Percentiles rank a stretch among this genome's conserved stretches.
phyloP scores from a whole-genome alignment of 2,888 invertebrate genomes.

The Gnatocerus cornutus region DNA sequence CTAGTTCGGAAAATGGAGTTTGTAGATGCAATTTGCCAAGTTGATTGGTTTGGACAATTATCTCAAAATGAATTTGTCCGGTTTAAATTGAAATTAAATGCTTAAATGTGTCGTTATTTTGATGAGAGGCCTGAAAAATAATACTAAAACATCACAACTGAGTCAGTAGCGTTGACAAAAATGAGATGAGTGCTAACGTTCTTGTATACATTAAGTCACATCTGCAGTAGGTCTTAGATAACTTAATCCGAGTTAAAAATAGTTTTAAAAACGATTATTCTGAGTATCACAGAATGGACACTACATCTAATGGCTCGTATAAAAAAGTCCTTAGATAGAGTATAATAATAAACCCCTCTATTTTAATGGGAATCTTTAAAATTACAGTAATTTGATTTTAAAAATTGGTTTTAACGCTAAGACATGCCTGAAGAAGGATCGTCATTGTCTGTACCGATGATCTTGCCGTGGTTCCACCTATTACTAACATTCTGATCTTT shows the following conservation, averaged over 20 bases:
- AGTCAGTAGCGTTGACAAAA: constrained; percentile 9
- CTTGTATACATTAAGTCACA: constrained; percentile 47
- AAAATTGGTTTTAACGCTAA: constrained; percentile 63
- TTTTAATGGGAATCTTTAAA: constrained; percentile 40
- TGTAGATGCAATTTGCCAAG: constrained; percentile 28
- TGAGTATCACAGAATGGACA: constrained; percentile 72
- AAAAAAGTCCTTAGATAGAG: constrained; percentile 69
- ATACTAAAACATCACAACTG: constrained; percentile 32
- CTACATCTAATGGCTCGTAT: constrained; percentile 72
- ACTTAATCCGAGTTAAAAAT: constrained; percentile 56
- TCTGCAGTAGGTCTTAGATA: constrained; percentile 40
- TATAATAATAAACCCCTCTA: constrained; percentile 52
- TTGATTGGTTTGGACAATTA: constrained; percentile 31
- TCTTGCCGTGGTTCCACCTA: constrained; percentile 52
- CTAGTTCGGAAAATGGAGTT: constrained; percentile 36
- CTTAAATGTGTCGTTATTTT: constrained; percentile 13
- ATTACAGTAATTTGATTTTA: constrained; percentile 43
- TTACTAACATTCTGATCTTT: constrained; percentile 51
- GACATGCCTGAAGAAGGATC: constrained; percentile 72
- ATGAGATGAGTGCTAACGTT: constrained; percentile 23
- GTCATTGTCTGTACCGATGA: constrained; percentile 66
- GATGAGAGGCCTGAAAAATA: constrained; percentile 35
- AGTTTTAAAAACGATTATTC: constrained; percentile 68
- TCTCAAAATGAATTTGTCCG: constrained; percentile 13
- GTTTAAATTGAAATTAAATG: constrained; percentile 15